phyloP scores from a whole-genome alignment of 2,113 vertebrate genomes.

The Pampusana beccarii region DNA sequence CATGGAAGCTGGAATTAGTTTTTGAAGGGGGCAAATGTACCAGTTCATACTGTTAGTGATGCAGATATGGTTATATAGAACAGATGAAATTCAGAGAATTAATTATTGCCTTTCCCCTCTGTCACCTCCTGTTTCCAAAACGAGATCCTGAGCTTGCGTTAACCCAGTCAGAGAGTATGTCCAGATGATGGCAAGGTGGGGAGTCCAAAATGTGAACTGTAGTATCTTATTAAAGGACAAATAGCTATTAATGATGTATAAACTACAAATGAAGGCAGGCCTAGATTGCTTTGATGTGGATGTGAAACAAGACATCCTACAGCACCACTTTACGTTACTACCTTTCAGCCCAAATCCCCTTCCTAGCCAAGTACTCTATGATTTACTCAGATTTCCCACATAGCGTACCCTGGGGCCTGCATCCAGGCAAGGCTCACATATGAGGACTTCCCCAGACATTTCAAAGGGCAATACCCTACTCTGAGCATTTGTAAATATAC shows the following conservation, averaged over 20 bases:
- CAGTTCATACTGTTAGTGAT: background rate
- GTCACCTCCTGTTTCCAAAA: background rate
- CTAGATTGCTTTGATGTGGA: background rate
- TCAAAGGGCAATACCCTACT: background rate
- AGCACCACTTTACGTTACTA: background rate
- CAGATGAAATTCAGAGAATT: background rate
- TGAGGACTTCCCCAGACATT: background rate
- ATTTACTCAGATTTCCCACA: background rate
- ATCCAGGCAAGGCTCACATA: too few relatives aligned
- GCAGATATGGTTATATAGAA: background rate
- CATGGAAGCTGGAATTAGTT: background rate
- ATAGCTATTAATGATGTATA: background rate
- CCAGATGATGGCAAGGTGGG: background rate
- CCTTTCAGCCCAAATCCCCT: background rate
- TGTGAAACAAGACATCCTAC: background rate
- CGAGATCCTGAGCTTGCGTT: background rate
- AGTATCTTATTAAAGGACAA: background rate
- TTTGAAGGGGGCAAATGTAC: background rate
- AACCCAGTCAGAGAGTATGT: background rate
- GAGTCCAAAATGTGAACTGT: background rate
- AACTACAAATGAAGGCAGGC: background rate
- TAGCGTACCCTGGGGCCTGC: accelerated
- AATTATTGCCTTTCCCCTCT: background rate
- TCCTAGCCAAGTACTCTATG: background rate
- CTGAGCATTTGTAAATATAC: background rate